These are phyloP conservation scores for Pristiophorus japonicus DNA, from an alignment of 2,113 vertebrate genomes.

Conservation along the genomic window DNA sequence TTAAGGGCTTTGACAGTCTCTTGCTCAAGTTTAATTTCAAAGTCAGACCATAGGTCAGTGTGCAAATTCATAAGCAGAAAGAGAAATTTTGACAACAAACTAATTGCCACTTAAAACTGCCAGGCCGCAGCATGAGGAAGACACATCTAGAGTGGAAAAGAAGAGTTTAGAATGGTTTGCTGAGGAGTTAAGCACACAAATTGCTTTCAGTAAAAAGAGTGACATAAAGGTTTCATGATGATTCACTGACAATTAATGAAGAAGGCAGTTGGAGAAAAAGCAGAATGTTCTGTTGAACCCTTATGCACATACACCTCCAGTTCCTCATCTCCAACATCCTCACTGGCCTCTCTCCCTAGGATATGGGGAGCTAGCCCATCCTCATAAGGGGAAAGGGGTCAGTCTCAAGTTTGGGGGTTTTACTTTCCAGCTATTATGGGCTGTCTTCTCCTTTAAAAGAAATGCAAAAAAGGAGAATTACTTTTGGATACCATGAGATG, in stretches of 20 bases:
- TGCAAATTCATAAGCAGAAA: background rate
- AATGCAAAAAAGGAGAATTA: background rate
- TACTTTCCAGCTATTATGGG: background rate
- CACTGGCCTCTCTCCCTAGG: background rate
- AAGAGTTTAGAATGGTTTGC: background rate
- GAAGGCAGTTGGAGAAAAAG: background rate
- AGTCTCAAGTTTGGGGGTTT: background rate
- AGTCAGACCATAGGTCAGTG: background rate
- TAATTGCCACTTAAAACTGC: background rate
- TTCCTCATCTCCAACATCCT: background rate
- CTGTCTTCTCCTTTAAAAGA: background rate
- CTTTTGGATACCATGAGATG: background rate
- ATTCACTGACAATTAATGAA: background rate
- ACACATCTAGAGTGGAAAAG: background rate
- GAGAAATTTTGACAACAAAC: background rate
- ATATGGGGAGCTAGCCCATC: background rate
- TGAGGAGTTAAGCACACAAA: background rate
- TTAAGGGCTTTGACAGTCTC: background rate
- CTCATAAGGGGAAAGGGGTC: background rate
- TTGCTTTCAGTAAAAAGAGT: background rate
- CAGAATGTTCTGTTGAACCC: background rate
- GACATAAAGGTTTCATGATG: background rate
- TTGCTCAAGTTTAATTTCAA: background rate
- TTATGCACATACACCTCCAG: no score
- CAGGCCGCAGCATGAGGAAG: background rate